A percentile compares a stretch with the other conserved stretches of the same genome.
phyloP scores from a whole-genome alignment of 2,888 invertebrate species.

The Lucinisca nassula region DNA sequence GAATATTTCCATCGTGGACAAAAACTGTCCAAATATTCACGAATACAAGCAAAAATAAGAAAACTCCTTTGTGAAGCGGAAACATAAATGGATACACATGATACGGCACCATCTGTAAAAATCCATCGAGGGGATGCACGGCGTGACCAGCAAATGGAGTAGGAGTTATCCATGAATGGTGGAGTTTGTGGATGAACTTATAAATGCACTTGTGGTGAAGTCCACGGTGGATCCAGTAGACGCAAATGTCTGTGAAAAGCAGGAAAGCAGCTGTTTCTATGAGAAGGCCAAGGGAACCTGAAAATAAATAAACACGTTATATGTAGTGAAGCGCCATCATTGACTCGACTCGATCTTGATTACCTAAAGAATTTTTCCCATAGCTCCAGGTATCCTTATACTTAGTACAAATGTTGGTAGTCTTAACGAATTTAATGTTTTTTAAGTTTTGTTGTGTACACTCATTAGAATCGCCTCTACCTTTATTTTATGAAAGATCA shows the following conservation, averaged over 20 bases:
- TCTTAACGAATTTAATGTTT: too few species aligned
- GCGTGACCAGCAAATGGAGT: conserved; percentile 89
- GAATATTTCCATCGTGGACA: conserved; percentile 88
- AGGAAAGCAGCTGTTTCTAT: conserved; percentile 86
- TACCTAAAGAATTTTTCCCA: too few species aligned
- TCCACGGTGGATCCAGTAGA: conserved; percentile 89
- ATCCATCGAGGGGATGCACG: conserved; percentile 89
- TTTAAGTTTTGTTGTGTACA: too few species aligned
- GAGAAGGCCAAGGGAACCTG: conserved; percentile 82
- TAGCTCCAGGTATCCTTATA: too few species aligned
- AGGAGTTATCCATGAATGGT: conserved; percentile 88
- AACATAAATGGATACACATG: conserved; percentile 89
- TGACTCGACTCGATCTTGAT: too few species aligned
- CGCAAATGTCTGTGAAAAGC: conserved; percentile 88
- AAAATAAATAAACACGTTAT: conserved; percentile 34
- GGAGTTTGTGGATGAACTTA: conserved; percentile 88
- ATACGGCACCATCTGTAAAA: conserved; percentile 88
- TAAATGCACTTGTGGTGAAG: conserved; percentile 87
- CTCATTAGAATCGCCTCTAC: too few species aligned
- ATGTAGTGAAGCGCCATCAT: too few species aligned
- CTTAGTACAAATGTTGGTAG: too few species aligned
- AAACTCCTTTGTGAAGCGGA: conserved; percentile 88
- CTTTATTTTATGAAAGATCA: too few species aligned
- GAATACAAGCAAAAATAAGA: conserved; percentile 87
- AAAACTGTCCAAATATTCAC: conserved; percentile 89